Evolutionary conservation across 1,140 invertebrate genomes (phyloP).

Genomic region (Holcopasites calliopsidis): DNA sequence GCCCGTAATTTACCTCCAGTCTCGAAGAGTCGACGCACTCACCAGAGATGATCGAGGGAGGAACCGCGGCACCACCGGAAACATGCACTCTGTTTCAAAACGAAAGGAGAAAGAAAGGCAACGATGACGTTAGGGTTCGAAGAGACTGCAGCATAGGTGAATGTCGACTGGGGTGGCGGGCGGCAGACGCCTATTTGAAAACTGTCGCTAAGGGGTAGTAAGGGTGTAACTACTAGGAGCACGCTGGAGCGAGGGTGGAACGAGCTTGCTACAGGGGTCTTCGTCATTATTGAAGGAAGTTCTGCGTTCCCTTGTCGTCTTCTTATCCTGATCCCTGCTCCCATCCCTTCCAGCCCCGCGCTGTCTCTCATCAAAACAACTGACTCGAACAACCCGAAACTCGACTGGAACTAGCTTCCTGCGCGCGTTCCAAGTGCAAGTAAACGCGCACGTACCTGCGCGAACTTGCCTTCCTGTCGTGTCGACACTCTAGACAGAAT

Average conservation of each 20-base stretch:
- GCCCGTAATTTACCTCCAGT: not conserved
- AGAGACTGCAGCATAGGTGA: constrained; percentile 52
- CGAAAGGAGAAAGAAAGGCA: constrained; percentile 28
- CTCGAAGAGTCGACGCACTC: too few relatives aligned
- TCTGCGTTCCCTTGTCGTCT: constrained; percentile 48
- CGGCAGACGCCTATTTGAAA: constrained; percentile 63
- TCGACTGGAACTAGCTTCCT: constrained; percentile 29
- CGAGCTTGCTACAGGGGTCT: constrained; percentile 55
- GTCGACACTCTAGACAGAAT: constrained; percentile 58
- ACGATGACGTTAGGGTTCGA: constrained; percentile 21
- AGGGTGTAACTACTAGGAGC: constrained; percentile 65
- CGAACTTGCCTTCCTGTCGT: constrained; percentile 60
- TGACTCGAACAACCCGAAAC: constrained; percentile 35
- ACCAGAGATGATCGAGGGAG: not conserved
- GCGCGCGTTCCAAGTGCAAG: constrained; percentile 18
- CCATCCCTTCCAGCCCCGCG: not conserved
- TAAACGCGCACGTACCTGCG: constrained; percentile 37
- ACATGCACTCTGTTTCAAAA: constrained; percentile 36
- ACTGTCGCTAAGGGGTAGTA: constrained; percentile 67
- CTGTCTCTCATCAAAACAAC: constrained; percentile 57
- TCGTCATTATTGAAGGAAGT: constrained; percentile 68
- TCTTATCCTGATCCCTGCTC: constrained; percentile 54
- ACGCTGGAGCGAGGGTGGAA: constrained; percentile 73
- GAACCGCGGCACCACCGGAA: not conserved
- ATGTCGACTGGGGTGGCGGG: constrained; percentile 44